Base-by-base conservation (phyloP, 1,140 invertebrate genomes). In the Phenacoccus solenopsis region DNA sequence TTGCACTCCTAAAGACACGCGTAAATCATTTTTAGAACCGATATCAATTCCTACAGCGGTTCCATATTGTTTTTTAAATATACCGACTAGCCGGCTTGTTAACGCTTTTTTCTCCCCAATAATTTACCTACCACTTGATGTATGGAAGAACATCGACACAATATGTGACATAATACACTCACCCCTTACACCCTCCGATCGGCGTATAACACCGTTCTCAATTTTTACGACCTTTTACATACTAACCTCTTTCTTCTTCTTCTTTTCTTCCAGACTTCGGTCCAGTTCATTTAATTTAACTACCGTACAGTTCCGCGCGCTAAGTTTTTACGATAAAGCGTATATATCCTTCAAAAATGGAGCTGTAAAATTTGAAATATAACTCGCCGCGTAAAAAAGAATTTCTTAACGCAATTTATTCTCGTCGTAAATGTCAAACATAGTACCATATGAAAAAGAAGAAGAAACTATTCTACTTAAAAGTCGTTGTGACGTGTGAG, bases 151-250 rank as follows among this genome's bases (percentile, higher is more conserved):
- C 3, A 49, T 49, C 38, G 16, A 49, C 38, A n/a, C 38, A 49
- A 49, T 32, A 49, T 49, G 38, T 49, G 38, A 49, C 38, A 49
- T 49, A 49, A 49, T 49, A 49, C 20, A 49, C 38, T 3, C 38
- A n/a, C 16, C n/a, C n/a, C n/a, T n/a, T 49, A 4, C 20, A 3
- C 38, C 38, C 30, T 13, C 20, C 5, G 38, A n/a, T 49, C 5
- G 30, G 38, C 20, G 5, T n/a, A 16, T 49, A 9, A 16, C n/a
- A n/a, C n/a, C 12, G 4, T 49, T 49, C 38, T 49, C 12, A 49
- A 49, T 49, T 49, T 49, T 49, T 49, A 49, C 38, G 38, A 49
- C 38, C 38, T 49, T 49, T 49, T 49, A 49, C 38, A 49, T 49
- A 49, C 38, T 49, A 49, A 49, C 38, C 38, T 49, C 38, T 49